A percentile compares a stretch with the other conserved stretches of the same genome.
Evolutionary conservation across 2,888 invertebrate species (phyloP).

Genomic region (Tetranychus piercei): DNA sequence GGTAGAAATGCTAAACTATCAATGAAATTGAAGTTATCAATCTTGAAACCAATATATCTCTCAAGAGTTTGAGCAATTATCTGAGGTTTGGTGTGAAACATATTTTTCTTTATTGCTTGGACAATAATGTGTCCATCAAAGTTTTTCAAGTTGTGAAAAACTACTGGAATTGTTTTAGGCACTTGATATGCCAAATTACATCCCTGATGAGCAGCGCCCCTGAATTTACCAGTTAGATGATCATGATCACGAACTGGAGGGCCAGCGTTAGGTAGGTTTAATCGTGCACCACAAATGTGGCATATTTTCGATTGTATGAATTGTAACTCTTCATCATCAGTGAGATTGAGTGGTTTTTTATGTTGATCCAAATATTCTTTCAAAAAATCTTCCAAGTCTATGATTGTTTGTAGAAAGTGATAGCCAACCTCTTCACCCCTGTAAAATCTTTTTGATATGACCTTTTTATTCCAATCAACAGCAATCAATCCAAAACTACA

Average conservation of each 20-base stretch:
- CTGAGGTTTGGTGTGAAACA: not conserved
- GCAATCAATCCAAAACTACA: not conserved
- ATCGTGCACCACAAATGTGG: not conserved
- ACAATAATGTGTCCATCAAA: slow-evolving; percentile 6
- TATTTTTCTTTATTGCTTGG: not conserved
- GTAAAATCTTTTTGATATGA: not conserved
- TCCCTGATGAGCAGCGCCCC: not conserved
- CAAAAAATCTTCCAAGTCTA: not conserved
- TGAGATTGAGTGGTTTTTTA: not conserved
- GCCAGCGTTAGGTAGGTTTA: not conserved
- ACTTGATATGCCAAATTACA: not conserved
- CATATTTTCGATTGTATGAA: not conserved
- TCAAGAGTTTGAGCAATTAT: not conserved
- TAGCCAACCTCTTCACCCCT: not conserved
- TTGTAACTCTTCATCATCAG: not conserved
- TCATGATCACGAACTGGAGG: not conserved
- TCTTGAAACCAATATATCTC: not conserved
- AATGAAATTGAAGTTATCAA: not conserved
- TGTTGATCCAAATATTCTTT: not conserved
- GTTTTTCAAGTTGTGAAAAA: slow-evolving; percentile 9
- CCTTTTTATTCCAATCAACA: not conserved
- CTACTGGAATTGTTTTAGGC: not conserved
- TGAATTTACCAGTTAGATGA: slow-evolving; percentile 2
- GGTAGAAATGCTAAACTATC: not conserved
- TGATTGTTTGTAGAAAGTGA: not conserved